A percentile compares a stretch with the other conserved stretches of the same genome.
Evolutionary conservation across 2,797 vertebrate species (phyloP).

Genomic region (Pipistrellus kuhlii): DNA sequence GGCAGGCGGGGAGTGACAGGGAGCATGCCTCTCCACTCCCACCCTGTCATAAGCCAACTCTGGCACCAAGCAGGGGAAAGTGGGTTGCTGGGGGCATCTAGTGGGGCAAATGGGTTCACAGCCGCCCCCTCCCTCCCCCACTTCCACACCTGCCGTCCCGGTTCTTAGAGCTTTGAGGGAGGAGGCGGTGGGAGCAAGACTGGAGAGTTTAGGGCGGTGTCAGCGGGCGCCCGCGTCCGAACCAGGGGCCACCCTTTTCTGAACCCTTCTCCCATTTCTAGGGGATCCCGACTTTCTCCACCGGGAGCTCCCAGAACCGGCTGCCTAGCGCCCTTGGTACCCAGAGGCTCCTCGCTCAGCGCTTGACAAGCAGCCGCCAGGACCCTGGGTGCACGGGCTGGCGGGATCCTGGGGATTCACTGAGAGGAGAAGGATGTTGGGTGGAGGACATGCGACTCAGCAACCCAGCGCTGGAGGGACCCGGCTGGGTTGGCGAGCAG

Average conservation of each 20-base stretch:
- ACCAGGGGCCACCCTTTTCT: background rate
- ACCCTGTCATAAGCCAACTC: background rate
- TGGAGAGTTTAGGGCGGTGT: constrained; percentile 58
- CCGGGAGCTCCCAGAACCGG: background rate
- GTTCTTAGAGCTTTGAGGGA: background rate
- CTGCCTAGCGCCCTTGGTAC: background rate
- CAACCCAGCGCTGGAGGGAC: too few species aligned
- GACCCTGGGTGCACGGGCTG: rapidly evolving
- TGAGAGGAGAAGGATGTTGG: background rate
- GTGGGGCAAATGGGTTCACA: background rate
- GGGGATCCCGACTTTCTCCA: background rate
- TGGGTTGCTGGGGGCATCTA: background rate
- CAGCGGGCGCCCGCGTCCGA: background rate
- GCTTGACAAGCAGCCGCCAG: background rate
- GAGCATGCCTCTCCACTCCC: too few species aligned
- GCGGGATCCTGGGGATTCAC: rapidly evolving
- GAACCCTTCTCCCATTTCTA: background rate
- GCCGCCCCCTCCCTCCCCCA: background rate
- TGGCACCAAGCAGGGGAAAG: background rate
- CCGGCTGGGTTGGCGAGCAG: rapidly evolving
- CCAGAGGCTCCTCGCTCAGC: background rate
- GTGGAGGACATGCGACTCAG: background rate
- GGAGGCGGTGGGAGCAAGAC: background rate
- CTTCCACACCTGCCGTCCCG: background rate
- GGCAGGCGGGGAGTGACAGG: background rate